Percentiles rank a stretch among this genome's conserved stretches.
Evolutionary conservation across 2,888 invertebrate species (phyloP).

Genomic region (Saturnia japonica): DNA sequence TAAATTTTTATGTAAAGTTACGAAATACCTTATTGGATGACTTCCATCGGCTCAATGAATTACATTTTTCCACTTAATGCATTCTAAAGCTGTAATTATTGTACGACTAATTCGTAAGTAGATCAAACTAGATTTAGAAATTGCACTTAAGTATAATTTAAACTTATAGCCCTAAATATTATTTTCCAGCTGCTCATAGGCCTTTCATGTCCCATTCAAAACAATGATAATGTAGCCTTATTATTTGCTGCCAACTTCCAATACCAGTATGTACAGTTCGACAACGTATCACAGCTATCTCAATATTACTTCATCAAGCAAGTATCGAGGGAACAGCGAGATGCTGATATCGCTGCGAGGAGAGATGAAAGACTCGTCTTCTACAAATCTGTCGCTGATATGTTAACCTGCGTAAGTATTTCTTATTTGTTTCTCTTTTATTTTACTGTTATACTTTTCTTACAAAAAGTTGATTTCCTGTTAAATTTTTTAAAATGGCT

Average conservation of each 20-base stretch:
- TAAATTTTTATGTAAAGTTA: too few relatives aligned
- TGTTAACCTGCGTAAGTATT: slow-evolving; percentile 60
- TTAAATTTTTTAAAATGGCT: too few relatives aligned
- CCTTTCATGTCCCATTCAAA: slow-evolving; percentile 80
- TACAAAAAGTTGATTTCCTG: too few relatives aligned
- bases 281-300: slow-evolving; percentile 75
- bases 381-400: slow-evolving; percentile 59
- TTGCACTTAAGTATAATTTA: too few relatives aligned
- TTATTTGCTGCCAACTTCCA: slow-evolving; percentile 84
- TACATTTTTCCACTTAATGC: not conserved
- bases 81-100: not conserved
- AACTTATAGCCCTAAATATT: not conserved
- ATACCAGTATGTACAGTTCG: slow-evolving; percentile 83
- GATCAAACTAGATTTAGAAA: not conserved
- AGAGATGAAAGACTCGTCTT: slow-evolving; percentile 65
- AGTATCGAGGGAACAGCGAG: slow-evolving; percentile 65
- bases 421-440: slow-evolving; percentile 1
- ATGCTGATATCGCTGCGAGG: slow-evolving; percentile 51
- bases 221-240: slow-evolving; percentile 76
- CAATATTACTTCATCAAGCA: slow-evolving; percentile 73
- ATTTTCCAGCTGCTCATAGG: slow-evolving; percentile 81
- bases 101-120: not conserved
- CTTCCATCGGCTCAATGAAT: not conserved
- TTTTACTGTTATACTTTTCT: too few relatives aligned
- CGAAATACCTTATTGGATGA: too few relatives aligned